Evolutionary conservation across 2,113 vertebrate genomes (phyloP), one percentile per base, ranked within the genome.

Genomic region (Clarias batrachus): DNA sequence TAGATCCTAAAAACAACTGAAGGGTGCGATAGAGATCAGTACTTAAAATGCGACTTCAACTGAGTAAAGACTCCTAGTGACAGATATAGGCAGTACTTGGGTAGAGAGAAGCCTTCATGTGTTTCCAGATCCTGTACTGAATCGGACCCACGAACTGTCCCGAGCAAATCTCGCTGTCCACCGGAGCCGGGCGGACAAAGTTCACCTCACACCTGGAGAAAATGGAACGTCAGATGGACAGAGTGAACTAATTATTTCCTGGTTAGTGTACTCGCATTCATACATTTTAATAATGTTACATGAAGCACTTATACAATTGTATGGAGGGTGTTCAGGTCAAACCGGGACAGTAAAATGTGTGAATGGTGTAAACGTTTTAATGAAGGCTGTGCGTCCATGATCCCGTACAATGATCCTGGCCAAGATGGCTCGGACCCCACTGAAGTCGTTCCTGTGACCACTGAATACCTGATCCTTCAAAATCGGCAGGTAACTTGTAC

Each of bases 61-160:
- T 37, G 33, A 37, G 33, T 37, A 3, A 37, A 37, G 33, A 3
- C 41, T 41, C 41, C 41, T 7, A 41, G 41, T 41, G 41, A 41
- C 6, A 8, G 7, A 48, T 48, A 48, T 7, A 81, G 33, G 19
- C 23, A 37, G 23, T 94, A 95, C 94, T 93, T 92, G 95, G 94
- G 83, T 95, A 95, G n/a, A 95, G 94, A 66, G 90, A 93, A 84
- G 87, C 90, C 87, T 93, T 94, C 94, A 95, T 95, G 89, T 93
- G 94, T 82, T 95, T 95, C 94, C 94, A 95, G 91, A 95, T 94
- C 85, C 93, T 92, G 91, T 95, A 95, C 88, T 95, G 95, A 48
- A 94, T 90, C 16, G 95, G 95, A 13, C 95, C 95, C 57, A 95
- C 90, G 88, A 95, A 94, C 83, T 93, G 93, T 33, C 93, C 92